phyloP scores from a whole-genome alignment of 1,140 invertebrate species.

The Cardiocondyla obscurior region DNA sequence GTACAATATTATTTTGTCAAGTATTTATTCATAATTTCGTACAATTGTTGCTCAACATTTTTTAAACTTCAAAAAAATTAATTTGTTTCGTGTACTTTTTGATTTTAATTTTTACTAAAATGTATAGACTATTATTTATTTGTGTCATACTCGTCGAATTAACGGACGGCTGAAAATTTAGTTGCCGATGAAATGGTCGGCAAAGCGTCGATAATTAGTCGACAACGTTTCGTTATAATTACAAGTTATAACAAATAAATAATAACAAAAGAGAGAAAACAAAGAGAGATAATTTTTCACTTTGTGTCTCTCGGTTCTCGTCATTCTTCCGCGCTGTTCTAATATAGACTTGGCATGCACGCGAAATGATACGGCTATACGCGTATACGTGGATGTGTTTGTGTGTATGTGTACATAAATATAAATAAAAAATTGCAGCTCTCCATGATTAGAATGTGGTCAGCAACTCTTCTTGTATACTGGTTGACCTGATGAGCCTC shows the following conservation, averaged over 20 bases:
- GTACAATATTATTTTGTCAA: slow-evolving; percentile 13
- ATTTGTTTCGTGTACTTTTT: not conserved
- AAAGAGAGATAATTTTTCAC: slow-evolving; percentile 69
- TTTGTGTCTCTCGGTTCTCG: slow-evolving; percentile 20
- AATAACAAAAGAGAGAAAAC: slow-evolving; percentile 78
- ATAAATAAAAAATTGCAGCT: slow-evolving; percentile 74
- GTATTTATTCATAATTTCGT: slow-evolving; percentile 69
- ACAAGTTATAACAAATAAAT: slow-evolving; percentile 80
- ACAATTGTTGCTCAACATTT: slow-evolving; percentile 61
- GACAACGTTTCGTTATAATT: slow-evolving; percentile 61
- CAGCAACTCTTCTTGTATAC: slow-evolving; percentile 91
- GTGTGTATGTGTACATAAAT: slow-evolving; percentile 63
- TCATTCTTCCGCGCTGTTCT: slow-evolving; percentile 26
- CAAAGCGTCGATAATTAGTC: slow-evolving; percentile 35
- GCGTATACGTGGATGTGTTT: slow-evolving; percentile 49
- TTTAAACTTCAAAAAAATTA: slow-evolving; percentile 65
- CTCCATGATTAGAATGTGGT: slow-evolving; percentile 84
- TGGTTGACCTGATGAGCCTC: slow-evolving; percentile 89
- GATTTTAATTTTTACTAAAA: slow-evolving; percentile 41
- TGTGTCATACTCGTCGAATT: slow-evolving; percentile 50
- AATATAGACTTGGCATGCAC: slow-evolving; percentile 59
- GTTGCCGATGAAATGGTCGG: slow-evolving; percentile 10
- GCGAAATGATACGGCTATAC: slow-evolving; percentile 54
- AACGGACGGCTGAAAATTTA: slow-evolving; percentile 43
- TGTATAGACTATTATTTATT: not conserved